Evolutionary conservation across 1,140 invertebrate genomes (phyloP).

Genomic region (Ladona fulva): DNA sequence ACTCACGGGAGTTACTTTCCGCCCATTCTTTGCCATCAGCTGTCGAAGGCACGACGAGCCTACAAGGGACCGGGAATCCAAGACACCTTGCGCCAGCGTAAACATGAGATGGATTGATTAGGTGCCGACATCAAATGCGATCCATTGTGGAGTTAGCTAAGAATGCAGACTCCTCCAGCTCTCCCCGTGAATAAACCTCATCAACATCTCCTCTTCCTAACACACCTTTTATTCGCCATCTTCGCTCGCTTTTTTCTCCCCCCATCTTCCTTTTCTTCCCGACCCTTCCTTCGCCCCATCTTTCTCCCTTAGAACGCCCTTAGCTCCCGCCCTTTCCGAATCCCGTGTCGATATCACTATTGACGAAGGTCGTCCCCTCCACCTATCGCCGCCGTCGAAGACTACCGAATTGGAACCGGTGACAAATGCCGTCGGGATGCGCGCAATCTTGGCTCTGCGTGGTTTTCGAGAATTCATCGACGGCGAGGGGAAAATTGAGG

Average conservation of each 20-base stretch:
- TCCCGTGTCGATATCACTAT: slow-evolving; percentile 4
- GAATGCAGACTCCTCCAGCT: neutral
- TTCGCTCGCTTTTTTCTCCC: neutral
- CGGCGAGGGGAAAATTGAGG: neutral
- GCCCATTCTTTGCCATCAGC: too few relatives aligned
- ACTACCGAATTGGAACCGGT: neutral
- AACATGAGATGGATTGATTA: too few relatives aligned
- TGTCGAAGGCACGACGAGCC: too few relatives aligned
- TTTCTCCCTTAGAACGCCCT: neutral
- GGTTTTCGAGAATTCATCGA: neutral
- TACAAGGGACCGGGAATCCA: too few relatives aligned
- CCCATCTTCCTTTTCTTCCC: neutral
- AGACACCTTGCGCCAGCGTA: too few relatives aligned
- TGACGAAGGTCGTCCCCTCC: neutral
- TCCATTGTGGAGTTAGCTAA: too few relatives aligned
- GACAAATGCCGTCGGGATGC: neutral
- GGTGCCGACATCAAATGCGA: too few relatives aligned
- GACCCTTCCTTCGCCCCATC: neutral
- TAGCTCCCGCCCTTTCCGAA: neutral
- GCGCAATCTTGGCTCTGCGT: neutral
- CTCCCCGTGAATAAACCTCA: neutral
- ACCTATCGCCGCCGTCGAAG: neutral
- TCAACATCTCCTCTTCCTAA: neutral
- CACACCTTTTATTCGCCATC: neutral
- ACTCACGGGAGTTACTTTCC: too few relatives aligned